Base-by-base conservation (phyloP, 2,113 vertebrate species). In the Beaufortia kweichowensis region DNA sequence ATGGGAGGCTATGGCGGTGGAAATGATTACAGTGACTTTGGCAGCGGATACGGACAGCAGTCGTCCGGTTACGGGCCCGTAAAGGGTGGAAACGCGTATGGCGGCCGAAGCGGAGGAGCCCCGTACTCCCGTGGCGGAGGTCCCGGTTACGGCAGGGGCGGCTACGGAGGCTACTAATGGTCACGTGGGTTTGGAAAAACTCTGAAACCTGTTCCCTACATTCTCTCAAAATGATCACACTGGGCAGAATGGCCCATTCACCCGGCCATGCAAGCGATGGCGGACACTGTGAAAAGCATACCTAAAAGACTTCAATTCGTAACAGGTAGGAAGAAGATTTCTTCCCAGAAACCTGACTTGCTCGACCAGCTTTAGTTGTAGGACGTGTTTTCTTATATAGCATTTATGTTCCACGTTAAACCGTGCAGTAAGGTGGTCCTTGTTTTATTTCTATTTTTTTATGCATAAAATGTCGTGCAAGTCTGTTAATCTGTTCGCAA, bases 21-120 rank as follows among this genome's bases (percentile, higher is more conserved):
- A 62, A 94, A 93, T 84, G 92, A 92, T 81, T 94, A 93, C 89
- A 92, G 91, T 83, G 92, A 93, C 85, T 94, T 94, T 89, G 93
- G 93, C 83, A 92, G 87, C 89, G 79, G 81, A n/a, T 94, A 94
- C 88, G 92, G 88, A 82, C 93, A 94, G 86, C 93, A 95, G 78
- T 90, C 91, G 85, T 93, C 93, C 53, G 90, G 91, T 41, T 94
- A 95, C 60, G 93, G 93, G 72, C 93, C 94, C 74, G 91, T 94
- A 91, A 94, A 94, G 85, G 86, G 92, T 79, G 90, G 90, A 87
- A 81, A 79, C 85, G 88, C 72, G 82, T 93, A 92, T 89, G 91
- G 90, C 24, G 88, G 90, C 56, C 88, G 92, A 81, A 92, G 90
- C 83, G 92, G 88, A 84, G 92, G 88, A 85, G 90, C 90, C 87